phyloP scores from a whole-genome alignment of 2,797 vertebrate genomes.

The Diglossa cyanea region DNA sequence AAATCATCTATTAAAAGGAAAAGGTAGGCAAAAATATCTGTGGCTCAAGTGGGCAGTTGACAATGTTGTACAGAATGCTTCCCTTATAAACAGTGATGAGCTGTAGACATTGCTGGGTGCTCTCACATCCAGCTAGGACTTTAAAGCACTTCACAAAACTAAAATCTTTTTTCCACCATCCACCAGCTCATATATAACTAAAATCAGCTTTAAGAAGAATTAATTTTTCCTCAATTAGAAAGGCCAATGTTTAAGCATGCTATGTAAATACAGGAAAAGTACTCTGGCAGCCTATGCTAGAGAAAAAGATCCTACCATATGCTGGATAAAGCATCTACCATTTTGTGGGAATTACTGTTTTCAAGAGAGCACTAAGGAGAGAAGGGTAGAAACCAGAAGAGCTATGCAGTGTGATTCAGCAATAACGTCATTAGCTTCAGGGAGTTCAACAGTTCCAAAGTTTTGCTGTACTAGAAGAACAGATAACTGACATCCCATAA shows the following conservation, averaged over 20 bases:
- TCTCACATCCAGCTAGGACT: not conserved
- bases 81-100: not conserved
- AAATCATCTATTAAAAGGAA: not conserved
- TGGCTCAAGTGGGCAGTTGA: not conserved
- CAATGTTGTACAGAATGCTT: rapidly evolving
- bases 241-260: not conserved
- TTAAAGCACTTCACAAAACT: not conserved
- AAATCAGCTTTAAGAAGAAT: not conserved
- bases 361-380: not conserved
- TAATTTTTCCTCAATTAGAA: not conserved
- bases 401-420: not conserved
- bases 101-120: not conserved
- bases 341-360: not conserved
- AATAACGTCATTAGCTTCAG: not conserved
- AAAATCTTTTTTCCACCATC: not conserved
- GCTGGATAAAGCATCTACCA: not conserved
- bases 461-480: not conserved
- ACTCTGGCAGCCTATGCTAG: not conserved
- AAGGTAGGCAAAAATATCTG: not conserved
- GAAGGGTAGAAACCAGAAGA: not conserved
- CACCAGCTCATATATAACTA: not conserved
- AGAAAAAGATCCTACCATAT: not conserved
- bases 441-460: not conserved
- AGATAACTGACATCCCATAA: not conserved
- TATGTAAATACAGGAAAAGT: not conserved